phyloP scores from a whole-genome alignment of 2,888 invertebrate genomes.

The Hydriomena furcata region DNA sequence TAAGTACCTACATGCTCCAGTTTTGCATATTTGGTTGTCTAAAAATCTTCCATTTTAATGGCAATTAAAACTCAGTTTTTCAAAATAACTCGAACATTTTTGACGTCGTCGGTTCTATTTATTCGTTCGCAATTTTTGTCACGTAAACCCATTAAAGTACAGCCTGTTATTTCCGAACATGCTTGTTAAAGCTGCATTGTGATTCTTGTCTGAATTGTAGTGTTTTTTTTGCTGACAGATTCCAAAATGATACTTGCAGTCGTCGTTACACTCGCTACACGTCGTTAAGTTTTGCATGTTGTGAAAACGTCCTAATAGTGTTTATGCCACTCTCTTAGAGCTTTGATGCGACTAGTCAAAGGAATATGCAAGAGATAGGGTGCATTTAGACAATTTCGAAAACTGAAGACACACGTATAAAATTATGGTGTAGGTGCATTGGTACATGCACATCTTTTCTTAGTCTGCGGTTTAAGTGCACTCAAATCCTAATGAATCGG shows the following conservation, averaged over 20 bases:
- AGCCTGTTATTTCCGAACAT: slow-evolving; percentile 1
- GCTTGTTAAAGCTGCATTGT: slow-evolving; percentile 14
- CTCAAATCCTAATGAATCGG: slow-evolving; percentile 34
- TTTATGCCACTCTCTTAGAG: too few species aligned
- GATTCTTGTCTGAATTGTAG: slow-evolving; percentile 2
- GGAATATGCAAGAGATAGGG: too few species aligned
- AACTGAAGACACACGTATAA: too few species aligned
- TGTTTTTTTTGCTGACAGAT: neutral
- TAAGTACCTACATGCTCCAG: too few species aligned
- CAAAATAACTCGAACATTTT: neutral
- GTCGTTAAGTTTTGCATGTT: too few species aligned
- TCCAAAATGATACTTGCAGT: neutral
- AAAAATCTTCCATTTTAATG: neutral
- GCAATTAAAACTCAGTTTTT: neutral
- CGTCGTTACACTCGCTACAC: too few species aligned
- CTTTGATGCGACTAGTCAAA: too few species aligned
- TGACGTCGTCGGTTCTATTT: neutral
- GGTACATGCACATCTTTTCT: too few species aligned
- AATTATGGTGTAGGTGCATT: too few species aligned
- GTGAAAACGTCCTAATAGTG: too few species aligned
- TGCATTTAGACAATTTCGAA: too few species aligned
- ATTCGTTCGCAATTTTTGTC: slow-evolving; percentile 6
- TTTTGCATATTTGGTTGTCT: too few species aligned
- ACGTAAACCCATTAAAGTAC: slow-evolving; percentile 17
- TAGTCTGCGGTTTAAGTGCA: slow-evolving; percentile 7